These are phyloP conservation scores for Enteromius fasciolatus DNA, from an alignment of 2,797 vertebrate genomes.

Conservation along the genomic window DNA sequence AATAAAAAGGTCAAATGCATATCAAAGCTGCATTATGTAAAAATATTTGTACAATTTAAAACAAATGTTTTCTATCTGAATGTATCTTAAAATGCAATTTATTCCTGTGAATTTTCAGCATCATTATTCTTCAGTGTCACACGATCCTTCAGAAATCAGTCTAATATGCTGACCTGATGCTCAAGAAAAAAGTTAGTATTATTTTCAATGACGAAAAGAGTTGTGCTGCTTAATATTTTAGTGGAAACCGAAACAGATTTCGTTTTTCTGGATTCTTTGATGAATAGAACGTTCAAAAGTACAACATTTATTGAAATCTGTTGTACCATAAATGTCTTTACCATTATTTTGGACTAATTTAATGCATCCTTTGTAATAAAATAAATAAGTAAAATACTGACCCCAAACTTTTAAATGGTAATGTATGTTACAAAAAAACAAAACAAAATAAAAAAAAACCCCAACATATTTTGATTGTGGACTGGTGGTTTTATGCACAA, in stretches of 20 bases:
- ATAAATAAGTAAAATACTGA: background rate
- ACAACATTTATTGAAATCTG: background rate
- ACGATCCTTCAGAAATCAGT: background rate
- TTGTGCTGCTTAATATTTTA: too few species aligned
- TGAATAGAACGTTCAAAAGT: background rate
- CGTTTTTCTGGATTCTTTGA: background rate
- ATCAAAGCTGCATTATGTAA: background rate
- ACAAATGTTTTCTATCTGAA: background rate
- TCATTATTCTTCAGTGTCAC: background rate
- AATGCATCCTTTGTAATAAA: background rate
- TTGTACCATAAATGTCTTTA: background rate
- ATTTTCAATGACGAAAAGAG: background rate
- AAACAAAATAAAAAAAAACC: too few species aligned
- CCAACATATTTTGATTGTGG: too few species aligned
- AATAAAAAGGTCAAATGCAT: background rate
- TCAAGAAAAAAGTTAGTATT: background rate
- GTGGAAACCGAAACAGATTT: background rate
- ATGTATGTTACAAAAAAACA: background rate
- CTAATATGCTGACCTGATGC: background rate
- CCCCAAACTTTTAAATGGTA: background rate
- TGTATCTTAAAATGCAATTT: background rate
- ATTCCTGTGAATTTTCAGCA: background rate
- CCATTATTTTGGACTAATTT: background rate
- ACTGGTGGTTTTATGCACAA: too few species aligned
- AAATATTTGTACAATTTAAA: background rate